Percentiles rank a stretch among this genome's conserved stretches.
These are phyloP conservation scores for Xanthorhoe designata DNA, from an alignment of 2,888 invertebrate species.

Conservation along the genomic window DNA sequence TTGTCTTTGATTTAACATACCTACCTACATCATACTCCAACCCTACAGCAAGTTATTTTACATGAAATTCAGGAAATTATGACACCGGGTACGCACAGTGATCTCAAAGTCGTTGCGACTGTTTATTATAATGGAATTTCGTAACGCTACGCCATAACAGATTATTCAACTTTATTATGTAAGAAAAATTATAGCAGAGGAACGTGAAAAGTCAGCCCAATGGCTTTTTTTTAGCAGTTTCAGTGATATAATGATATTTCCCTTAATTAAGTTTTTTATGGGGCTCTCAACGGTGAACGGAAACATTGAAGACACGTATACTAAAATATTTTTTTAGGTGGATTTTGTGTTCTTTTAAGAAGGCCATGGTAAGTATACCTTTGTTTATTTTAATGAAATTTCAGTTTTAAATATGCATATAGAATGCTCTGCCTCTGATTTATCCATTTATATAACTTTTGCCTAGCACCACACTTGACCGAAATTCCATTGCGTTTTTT, in stretches of 20 bases:
- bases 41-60: neutral
- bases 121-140: constrained; percentile 27
- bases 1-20: no score
- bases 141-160: constrained; percentile 6
- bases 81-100: neutral
- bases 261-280: neutral
- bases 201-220: constrained; percentile 1
- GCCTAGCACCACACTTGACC: no score
- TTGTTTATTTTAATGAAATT: no score
- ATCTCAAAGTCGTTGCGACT: constrained; percentile 13
- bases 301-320: neutral
- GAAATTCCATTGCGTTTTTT: no score
- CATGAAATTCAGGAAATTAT: neutral
- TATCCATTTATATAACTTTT: no score
- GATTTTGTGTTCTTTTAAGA: neutral
- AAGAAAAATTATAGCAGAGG: neutral
- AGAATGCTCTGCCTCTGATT: no score
- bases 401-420: no score
- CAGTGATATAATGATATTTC: constrained; percentile 1
- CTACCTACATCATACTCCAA: no score
- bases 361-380: neutral
- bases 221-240: constrained; percentile 1
- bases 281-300: neutral
- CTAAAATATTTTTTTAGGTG: neutral
- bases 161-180: constrained; percentile 12